Percentiles rank a stretch among this genome's conserved stretches.
These are phyloP conservation scores for Leucania comma DNA, from an alignment of 2,888 invertebrate genomes.

Conservation along the genomic window DNA sequence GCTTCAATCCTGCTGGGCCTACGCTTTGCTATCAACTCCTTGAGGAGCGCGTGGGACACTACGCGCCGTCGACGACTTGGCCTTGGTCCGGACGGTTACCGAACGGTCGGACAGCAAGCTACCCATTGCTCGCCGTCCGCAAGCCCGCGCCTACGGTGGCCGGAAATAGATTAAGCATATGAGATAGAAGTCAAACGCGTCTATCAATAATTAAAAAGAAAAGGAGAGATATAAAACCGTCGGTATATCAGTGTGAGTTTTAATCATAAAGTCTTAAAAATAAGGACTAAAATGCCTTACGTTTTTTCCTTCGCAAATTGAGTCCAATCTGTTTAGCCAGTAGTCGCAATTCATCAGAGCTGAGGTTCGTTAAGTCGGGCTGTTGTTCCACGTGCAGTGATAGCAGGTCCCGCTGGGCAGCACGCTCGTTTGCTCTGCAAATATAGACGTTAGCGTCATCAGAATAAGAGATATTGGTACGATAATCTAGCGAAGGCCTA, in stretches of 20 bases:
- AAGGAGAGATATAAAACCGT: background rate
- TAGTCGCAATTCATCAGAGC: conserved; percentile 72
- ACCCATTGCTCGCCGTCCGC: no score
- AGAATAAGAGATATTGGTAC: background rate
- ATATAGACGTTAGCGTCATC: background rate
- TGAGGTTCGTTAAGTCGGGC: conserved; percentile 75
- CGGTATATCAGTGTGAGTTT: background rate
- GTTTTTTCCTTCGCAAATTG: conserved; percentile 74
- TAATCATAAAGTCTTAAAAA: background rate
- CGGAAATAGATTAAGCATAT: no score
- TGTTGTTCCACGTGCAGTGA: conserved; percentile 83
- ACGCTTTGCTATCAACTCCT: no score
- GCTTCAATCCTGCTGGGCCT: no score
- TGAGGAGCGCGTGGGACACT: no score
- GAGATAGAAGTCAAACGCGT: no score
- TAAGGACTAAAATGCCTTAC: conserved; percentile 65
- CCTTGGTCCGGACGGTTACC: no score
- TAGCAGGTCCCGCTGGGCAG: conserved; percentile 80
- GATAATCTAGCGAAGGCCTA: background rate
- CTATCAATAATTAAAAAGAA: no score
- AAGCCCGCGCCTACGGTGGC: no score
- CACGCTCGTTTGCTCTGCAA: conserved; percentile 80
- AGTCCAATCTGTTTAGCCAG: conserved; percentile 80
- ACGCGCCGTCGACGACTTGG: no score
- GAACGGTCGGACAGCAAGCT: no score